These are phyloP conservation scores for Hirundo rustica DNA, from an alignment of 2,797 vertebrate genomes.

Conservation along the genomic window DNA sequence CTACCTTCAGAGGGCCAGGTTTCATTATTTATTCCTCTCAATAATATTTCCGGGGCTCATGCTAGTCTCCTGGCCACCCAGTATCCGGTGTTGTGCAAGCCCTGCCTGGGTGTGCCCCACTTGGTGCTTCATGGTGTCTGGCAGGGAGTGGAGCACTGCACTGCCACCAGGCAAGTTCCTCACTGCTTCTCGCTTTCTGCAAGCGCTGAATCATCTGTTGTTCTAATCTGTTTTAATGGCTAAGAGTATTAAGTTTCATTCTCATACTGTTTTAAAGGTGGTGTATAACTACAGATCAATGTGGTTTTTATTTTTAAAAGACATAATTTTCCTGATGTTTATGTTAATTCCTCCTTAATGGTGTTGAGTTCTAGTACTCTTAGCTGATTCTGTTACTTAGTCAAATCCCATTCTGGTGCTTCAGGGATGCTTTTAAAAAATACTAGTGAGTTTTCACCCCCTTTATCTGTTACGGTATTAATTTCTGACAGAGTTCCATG, in stretches of 20 bases:
- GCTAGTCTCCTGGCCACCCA: neutral
- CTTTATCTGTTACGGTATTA: neutral
- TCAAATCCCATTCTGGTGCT: neutral
- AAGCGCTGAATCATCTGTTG: neutral
- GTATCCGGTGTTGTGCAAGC: fast-evolving
- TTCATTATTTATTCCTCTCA: neutral
- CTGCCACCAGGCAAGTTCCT: neutral
- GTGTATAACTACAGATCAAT: neutral
- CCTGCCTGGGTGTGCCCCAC: fast-evolving
- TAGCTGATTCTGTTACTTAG: neutral
- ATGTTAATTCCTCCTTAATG: neutral
- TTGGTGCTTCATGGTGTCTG: fast-evolving
- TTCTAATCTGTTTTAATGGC: neutral
- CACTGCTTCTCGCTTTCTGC: neutral
- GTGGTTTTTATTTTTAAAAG: neutral
- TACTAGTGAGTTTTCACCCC: neutral
- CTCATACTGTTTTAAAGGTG: neutral
- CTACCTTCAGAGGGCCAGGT: neutral
- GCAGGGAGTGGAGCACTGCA: fast-evolving
- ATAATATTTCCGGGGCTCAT: neutral
- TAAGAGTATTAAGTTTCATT: neutral
- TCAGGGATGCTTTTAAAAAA: neutral
- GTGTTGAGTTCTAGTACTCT: neutral
- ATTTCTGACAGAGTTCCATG: neutral
- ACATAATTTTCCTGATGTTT: neutral